Evolutionary conservation across 2,797 vertebrate genomes (phyloP).

Genomic region (Clarias laeviceps): DNA sequence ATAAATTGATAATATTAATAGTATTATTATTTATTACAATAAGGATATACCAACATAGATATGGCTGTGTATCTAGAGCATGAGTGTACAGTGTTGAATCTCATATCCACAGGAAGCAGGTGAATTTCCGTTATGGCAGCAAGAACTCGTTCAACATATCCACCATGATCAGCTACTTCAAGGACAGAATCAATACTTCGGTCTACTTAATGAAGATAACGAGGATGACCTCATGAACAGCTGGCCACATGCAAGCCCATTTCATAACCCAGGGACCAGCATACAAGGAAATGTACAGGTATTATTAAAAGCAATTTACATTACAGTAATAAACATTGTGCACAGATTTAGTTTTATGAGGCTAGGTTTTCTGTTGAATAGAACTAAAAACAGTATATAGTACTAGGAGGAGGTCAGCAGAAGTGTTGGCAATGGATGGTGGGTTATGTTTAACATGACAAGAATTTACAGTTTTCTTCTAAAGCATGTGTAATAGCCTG

Average conservation of each 20-base stretch:
- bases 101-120: constrained; percentile 76
- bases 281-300: constrained; percentile 43
- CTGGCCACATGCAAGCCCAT: constrained; percentile 43
- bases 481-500: not conserved
- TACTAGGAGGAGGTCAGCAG: not conserved
- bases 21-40: not conserved
- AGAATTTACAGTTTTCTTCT: not conserved
- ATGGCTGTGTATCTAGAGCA: not conserved
- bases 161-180: constrained; percentile 37
- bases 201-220: constrained; percentile 43
- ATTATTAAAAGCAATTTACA: not conserved
- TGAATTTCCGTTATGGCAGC: constrained; percentile 81
- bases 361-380: not conserved
- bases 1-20: too few relatives aligned
- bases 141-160: constrained; percentile 73
- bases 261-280: constrained; percentile 32
- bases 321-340: not conserved
- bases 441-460: not conserved
- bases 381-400: not conserved
- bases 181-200: constrained; percentile 32
- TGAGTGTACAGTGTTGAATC: not conserved
- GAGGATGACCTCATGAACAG: constrained; percentile 53
- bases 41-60: not conserved
- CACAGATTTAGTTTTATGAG: not conserved
- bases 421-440: not conserved